phyloP scores from a whole-genome alignment of 2,888 invertebrate species.

The Himalopsyche anomala region DNA sequence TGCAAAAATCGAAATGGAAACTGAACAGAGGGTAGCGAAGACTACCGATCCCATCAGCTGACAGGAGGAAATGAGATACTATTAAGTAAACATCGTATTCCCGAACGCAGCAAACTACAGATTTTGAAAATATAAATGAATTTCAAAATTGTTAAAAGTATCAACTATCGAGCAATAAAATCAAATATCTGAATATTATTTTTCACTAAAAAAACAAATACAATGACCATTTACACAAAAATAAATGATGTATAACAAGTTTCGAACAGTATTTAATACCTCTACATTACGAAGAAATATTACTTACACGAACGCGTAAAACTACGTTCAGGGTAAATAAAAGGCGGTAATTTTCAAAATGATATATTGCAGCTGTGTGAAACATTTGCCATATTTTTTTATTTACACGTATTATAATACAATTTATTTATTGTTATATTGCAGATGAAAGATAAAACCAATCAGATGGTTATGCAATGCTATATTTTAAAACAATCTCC shows the following conservation, averaged over 20 bases:
- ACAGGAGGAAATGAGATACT: slow-evolving; percentile 73
- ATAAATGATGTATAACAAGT: not conserved
- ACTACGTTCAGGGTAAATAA: not conserved
- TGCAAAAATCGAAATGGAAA: slow-evolving; percentile 75
- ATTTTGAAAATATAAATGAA: not conserved
- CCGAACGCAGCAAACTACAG: not conserved
- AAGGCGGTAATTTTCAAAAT: slow-evolving; percentile 11
- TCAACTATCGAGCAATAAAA: too few species aligned
- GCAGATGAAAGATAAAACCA: too few species aligned
- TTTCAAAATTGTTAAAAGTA: too few species aligned
- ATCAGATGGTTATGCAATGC: too few species aligned
- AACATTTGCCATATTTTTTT: too few species aligned
- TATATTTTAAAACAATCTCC: too few species aligned
- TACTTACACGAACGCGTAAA: slow-evolving; percentile 14
- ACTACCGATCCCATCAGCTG: slow-evolving; percentile 72
- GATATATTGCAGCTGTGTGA: too few species aligned
- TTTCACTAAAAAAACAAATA: not conserved
- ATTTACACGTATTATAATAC: too few species aligned
- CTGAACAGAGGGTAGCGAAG: slow-evolving; percentile 49
- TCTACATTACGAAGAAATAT: not conserved
- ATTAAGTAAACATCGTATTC: slow-evolving; percentile 43
- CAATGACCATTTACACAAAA: not conserved
- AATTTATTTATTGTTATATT: too few species aligned
- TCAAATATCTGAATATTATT: too few species aligned
- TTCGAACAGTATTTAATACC: not conserved